Evolutionary conservation across 2,797 vertebrate species (phyloP).

Genomic region (Etheostoma perlongum): DNA sequence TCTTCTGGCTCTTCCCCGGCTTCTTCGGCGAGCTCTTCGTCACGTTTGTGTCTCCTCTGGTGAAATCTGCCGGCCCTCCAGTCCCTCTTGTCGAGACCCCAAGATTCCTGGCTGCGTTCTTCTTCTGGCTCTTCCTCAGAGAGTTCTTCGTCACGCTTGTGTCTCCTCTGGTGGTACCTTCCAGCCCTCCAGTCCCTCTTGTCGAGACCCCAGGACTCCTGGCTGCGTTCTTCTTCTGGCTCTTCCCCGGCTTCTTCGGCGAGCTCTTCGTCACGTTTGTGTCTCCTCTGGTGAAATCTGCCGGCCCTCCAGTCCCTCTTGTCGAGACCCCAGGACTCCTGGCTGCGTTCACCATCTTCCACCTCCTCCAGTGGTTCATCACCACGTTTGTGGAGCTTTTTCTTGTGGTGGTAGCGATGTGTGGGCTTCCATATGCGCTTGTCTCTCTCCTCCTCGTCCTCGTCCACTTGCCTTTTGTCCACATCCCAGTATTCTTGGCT

Average conservation of each 20-base stretch:
- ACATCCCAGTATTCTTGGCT: slow-evolving; percentile 79
- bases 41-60: slow-evolving; percentile 76
- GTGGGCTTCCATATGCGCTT: slow-evolving; percentile 77
- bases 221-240: slow-evolving; percentile 61
- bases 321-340: slow-evolving; percentile 70
- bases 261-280: slow-evolving; percentile 66
- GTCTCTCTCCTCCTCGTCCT: slow-evolving; percentile 69
- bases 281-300: slow-evolving; percentile 76
- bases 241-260: slow-evolving; percentile 67
- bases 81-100: slow-evolving; percentile 67
- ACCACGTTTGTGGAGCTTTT: slow-evolving; percentile 66
- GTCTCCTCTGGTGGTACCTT: slow-evolving; percentile 75
- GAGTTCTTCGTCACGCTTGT: slow-evolving; percentile 70
- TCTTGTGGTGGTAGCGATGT: slow-evolving; percentile 77
- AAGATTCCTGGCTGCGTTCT: slow-evolving; percentile 48
- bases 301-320: slow-evolving; percentile 72
- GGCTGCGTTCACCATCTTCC: slow-evolving; percentile 57
- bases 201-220: slow-evolving; percentile 63
- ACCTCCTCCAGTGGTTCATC: slow-evolving; percentile 63
- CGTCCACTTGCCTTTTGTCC: slow-evolving; percentile 53
- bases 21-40: slow-evolving; percentile 61
- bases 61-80: slow-evolving; percentile 75
- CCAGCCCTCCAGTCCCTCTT: slow-evolving; percentile 71
- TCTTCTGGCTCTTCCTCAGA: slow-evolving; percentile 61
- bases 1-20: slow-evolving; percentile 61